Base-by-base conservation (phyloP, 2,113 vertebrate genomes). In the Scomber japonicus region DNA sequence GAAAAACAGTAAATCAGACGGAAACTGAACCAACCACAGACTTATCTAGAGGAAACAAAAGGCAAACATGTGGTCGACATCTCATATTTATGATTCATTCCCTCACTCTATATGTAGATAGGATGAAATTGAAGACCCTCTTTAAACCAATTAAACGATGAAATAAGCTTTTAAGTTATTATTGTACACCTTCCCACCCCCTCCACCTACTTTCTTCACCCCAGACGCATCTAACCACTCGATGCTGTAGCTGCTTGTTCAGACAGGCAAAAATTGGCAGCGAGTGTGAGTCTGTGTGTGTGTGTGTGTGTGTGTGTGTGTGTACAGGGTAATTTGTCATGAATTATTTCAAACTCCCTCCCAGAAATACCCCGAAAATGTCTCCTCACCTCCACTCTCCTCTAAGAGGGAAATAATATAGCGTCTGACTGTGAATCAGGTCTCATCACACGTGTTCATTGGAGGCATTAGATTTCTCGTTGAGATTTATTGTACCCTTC, bases 361-460 rank as follows among this genome's bases (percentile, higher is more conserved):
- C 54, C 79, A 65, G 53, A 78, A 86, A 83, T 81, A 74, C 71
- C 17, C 17, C 35, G 78, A 84, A 74, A 92, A 91, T 92, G 86
- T 74, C 79, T 80, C 77, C 61, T 80, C 69, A 80, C 48, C 54
- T 80, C 59, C 30, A 17, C 53, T 80, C 12, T 63, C 27, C 10
- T 74, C 45, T 24, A 63, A 54, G 19, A 73, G 45, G 48, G 63
- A 71, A 49, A 75, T 51, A 35, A 68, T 7, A 1, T 66, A 51
- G 67, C 60, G 27, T 40, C 59, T 53, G 11, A 49, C 44, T 72
- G 53, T 16, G 35, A 65, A 86, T 80, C 59, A 27, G 30, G 19
- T 69, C 65, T 78, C 31, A 0, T 35, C 76, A 50, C 53, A 70
- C 53, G 40, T 87, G 69, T 65, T 62, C 27, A 12, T 40, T 31